Evolutionary conservation across 2,888 invertebrate species (phyloP), one percentile per base, ranked within the genome.

Genomic region (Trachelus stipa): DNA sequence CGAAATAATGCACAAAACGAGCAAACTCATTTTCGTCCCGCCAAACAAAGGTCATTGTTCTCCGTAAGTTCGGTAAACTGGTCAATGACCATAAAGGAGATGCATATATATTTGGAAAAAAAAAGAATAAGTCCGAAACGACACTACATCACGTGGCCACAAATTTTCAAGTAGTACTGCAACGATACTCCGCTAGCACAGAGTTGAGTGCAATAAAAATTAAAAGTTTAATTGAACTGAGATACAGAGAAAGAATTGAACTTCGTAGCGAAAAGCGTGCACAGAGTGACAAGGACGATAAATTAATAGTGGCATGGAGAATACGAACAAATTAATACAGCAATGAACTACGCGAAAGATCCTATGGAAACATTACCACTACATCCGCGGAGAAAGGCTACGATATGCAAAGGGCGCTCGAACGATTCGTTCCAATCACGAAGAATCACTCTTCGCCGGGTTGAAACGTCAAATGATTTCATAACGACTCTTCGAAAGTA

Each of bases 401-500:
- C 9, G 56, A 56, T 56, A 56, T 15, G 23, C 56, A 23, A 56
- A 23, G 56, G 56, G 56, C 56, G 56, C 23, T 56, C 1, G 56
- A 56, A 56, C 56, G 23, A 23, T 56, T 56, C 56, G 9, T 56
- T 56, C 2, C 23, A 9, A 9, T 56, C 56, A 6, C 15, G 56
- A 23, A 56, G 56, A 56, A 56, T 23, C 56, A 23, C 9, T 56
- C 56, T 23, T 56, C 56, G 1, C 23, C 23, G 23, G 56, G 6
- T 56, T 23, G 56, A 56, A 56, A 56, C 56, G 23, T 56, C 56
- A 56, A 71, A 34, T 9, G 9, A 71, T 71, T 71, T 71, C 71
- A 71, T 71, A 71, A 71, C 71, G 56, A 56, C 23, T 31, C 34
- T 71, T 71, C 33, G 71, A 71, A 71, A 71, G 71, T 71, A 23